A percentile compares a stretch with the other conserved stretches of the same genome.
Conservation (phyloP, 2,888 invertebrate species). For the Rhagonycha fulva region DNA sequence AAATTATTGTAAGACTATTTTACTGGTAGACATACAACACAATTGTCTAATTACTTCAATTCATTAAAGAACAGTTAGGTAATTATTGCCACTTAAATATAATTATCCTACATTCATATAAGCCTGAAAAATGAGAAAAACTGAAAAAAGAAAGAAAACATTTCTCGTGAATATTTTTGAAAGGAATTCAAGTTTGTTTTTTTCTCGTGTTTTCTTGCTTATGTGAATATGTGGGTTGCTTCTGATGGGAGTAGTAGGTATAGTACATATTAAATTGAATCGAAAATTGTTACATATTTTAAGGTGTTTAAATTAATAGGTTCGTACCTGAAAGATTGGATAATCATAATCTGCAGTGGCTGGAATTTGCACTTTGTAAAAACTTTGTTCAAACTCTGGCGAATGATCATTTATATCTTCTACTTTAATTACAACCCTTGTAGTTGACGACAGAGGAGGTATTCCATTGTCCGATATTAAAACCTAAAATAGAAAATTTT, state of each 20-base stretch:
- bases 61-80: background rate
- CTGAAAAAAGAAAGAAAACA: background rate
- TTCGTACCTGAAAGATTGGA: constrained; percentile 65
- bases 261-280: background rate
- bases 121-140: background rate
- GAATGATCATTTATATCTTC: constrained; percentile 86
- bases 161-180: background rate
- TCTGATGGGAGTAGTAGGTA: background rate
- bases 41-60: background rate
- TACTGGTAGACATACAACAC: background rate
- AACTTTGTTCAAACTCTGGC: constrained; percentile 81
- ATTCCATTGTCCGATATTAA: constrained; percentile 79
- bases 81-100: background rate
- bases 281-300: background rate
- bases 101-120: background rate
- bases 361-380: constrained; percentile 81
- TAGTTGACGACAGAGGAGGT: constrained; percentile 74
- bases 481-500: constrained; percentile 55
- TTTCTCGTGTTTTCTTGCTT: background rate
- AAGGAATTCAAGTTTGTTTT: background rate
- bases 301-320: background rate
- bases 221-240: background rate
- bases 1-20: background rate
- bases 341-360: constrained; percentile 59
- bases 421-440: constrained; percentile 79